Percentiles rank a stretch among this genome's conserved stretches.
These are phyloP conservation scores for Cyrtonyx montezumae DNA, from an alignment of 2,113 vertebrate genomes.

Conservation along the genomic window DNA sequence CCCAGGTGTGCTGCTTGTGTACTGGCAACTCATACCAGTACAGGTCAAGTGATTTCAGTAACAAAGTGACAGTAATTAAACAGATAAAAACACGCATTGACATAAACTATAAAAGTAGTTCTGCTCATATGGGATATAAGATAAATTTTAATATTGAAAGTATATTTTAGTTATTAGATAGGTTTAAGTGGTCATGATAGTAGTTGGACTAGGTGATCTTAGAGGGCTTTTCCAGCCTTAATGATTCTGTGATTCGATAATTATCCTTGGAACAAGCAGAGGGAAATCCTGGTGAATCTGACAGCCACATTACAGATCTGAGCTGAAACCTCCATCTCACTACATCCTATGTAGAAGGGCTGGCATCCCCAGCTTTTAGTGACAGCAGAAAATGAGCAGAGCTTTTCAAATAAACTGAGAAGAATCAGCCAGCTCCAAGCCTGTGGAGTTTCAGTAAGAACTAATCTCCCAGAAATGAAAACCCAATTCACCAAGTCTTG, in stretches of 20 bases:
- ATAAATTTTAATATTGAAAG: neutral
- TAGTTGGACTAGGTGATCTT: too few species aligned
- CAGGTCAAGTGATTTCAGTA: neutral
- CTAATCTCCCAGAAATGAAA: neutral
- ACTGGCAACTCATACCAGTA: neutral
- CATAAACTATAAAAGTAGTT: neutral
- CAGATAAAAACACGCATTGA: neutral
- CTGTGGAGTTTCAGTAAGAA: neutral
- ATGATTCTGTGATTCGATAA: too few species aligned
- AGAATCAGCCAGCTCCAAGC: neutral
- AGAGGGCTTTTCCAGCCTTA: too few species aligned
- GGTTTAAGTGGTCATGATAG: too few species aligned
- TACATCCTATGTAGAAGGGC: neutral
- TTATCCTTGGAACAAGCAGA: neutral
- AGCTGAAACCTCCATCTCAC: neutral
- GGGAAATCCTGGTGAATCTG: neutral
- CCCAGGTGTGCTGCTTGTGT: neutral
- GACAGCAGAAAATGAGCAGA: neutral
- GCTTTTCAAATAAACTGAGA: neutral
- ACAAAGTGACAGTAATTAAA: neutral
- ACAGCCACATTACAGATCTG: neutral
- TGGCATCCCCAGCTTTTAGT: neutral
- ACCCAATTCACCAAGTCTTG: neutral
- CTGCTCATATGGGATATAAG: rapidly evolving
- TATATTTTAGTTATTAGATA: neutral